Conservation (phyloP, 2,888 invertebrate genomes). For the Perithous albicinctus region DNA sequence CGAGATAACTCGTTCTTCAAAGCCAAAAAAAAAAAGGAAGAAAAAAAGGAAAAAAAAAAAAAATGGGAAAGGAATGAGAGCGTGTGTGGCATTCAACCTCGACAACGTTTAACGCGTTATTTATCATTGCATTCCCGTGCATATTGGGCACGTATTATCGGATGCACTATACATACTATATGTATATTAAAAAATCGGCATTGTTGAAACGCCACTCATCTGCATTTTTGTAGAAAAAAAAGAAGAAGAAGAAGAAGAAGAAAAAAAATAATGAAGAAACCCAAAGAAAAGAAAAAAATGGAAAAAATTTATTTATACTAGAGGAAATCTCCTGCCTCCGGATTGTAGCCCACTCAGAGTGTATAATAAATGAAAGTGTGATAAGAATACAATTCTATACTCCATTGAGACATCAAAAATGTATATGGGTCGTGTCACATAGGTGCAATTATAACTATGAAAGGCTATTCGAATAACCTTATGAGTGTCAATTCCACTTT, state of each 20-base stretch:
- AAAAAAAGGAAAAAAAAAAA: no score
- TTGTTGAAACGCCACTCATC: conserved; percentile 75
- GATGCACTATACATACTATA: conserved; percentile 53
- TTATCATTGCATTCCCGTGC: conserved; percentile 54
- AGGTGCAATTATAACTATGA: conserved; percentile 82
- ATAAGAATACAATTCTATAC: conserved; percentile 68
- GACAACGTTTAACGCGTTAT: conserved; percentile 51
- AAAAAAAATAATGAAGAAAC: conserved; percentile 36
- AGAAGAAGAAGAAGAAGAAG: conserved; percentile 26
- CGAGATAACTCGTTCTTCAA: conserved; percentile 40
- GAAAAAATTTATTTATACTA: conserved; percentile 52
- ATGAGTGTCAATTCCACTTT: conserved; percentile 85
- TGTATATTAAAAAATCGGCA: conserved; percentile 70
- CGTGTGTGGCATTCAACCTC: conserved; percentile 54
- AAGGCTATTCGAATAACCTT: conserved; percentile 84
- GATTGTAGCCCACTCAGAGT: conserved; percentile 63
- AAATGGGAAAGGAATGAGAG: no score
- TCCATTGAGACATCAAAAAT: conserved; percentile 74
- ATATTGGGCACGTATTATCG: conserved; percentile 40
- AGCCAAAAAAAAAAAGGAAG: conserved; percentile 19
- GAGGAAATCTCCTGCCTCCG: conserved; percentile 61
- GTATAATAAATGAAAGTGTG: conserved; percentile 64
- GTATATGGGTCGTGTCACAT: conserved; percentile 79
- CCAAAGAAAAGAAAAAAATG: no score
- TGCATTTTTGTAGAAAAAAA: conserved; percentile 73